Evolutionary conservation across 2,888 invertebrate species (phyloP).

Genomic region (Chrysotoxum bicinctum): DNA sequence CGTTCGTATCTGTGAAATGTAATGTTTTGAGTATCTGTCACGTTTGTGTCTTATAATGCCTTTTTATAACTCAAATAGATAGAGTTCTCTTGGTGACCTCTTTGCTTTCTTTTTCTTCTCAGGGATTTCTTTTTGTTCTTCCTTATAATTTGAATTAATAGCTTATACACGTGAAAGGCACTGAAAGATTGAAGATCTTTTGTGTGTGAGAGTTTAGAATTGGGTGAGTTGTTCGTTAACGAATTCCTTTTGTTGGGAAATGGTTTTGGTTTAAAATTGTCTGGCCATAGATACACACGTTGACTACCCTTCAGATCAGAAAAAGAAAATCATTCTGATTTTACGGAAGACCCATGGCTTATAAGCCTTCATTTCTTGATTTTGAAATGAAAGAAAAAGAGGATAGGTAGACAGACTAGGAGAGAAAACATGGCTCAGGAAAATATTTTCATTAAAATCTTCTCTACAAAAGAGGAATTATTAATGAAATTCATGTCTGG

Average conservation of each 20-base stretch:
- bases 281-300: background rate
- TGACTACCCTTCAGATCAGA: background rate
- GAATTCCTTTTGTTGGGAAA: background rate
- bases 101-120: background rate
- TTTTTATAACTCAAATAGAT: slow-evolving; percentile 5
- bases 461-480: too few species aligned
- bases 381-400: too few species aligned
- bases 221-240: background rate
- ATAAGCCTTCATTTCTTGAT: too few species aligned
- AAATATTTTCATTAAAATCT: too few species aligned
- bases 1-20: slow-evolving; percentile 23
- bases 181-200: background rate
- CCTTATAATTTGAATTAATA: slow-evolving; percentile 31
- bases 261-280: background rate
- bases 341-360: background rate
- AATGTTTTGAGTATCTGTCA: slow-evolving; percentile 25
- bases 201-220: background rate
- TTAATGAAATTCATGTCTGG: too few species aligned
- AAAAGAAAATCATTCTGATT: background rate
- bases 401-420: too few species aligned
- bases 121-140: background rate
- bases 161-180: slow-evolving; percentile 9
- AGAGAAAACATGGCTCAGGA: too few species aligned
- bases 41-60: slow-evolving; percentile 12
- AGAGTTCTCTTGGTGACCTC: slow-evolving; percentile 27